Percentiles rank a stretch among this genome's conserved stretches.
phyloP scores from a whole-genome alignment of 1,140 invertebrate species.

The Babylonia areolata region DNA sequence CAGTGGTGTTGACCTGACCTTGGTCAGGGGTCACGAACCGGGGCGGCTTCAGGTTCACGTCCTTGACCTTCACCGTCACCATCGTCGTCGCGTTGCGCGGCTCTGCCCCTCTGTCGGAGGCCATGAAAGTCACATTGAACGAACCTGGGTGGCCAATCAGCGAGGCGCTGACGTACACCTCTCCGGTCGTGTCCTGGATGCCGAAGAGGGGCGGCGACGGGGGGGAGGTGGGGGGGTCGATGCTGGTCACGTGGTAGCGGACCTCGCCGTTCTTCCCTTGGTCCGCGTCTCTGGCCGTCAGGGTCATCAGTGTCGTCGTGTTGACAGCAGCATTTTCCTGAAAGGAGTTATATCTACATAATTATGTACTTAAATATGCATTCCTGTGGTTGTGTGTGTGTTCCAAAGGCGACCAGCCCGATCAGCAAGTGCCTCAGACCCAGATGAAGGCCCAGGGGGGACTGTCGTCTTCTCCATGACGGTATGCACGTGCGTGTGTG shows the following conservation, averaged over 20 bases:
- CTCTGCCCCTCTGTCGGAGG: constrained; percentile 44
- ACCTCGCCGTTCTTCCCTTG: constrained; percentile 76
- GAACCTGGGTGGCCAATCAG: constrained; percentile 45
- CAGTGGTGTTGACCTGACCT: constrained; percentile 11
- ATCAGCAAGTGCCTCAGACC: no score
- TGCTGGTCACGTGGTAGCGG: constrained; percentile 24
- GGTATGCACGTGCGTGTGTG: no score
- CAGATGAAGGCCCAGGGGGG: no score
- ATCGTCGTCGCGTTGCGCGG: constrained; percentile 28
- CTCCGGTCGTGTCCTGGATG: constrained; percentile 3
- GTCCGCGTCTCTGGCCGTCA: constrained; percentile 91
- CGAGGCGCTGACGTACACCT: constrained; percentile 21
- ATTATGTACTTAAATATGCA: no score
- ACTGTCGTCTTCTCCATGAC: no score
- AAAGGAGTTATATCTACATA: no score
- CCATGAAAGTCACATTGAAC: constrained; percentile 42
- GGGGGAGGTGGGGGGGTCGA: background rate
- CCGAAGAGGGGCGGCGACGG: background rate
- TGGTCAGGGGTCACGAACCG: constrained; percentile 39
- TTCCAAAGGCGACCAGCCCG: no score
- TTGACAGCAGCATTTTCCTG: constrained; percentile 75
- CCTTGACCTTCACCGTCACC: constrained; percentile 43
- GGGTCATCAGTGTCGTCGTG: constrained; percentile 84
- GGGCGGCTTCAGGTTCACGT: constrained; percentile 52
- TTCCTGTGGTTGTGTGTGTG: no score